A percentile compares a stretch with the other conserved stretches of the same genome.
These are phyloP conservation scores for Molossus alvarezi DNA, from an alignment of 2,797 vertebrate genomes.

Conservation along the genomic window DNA sequence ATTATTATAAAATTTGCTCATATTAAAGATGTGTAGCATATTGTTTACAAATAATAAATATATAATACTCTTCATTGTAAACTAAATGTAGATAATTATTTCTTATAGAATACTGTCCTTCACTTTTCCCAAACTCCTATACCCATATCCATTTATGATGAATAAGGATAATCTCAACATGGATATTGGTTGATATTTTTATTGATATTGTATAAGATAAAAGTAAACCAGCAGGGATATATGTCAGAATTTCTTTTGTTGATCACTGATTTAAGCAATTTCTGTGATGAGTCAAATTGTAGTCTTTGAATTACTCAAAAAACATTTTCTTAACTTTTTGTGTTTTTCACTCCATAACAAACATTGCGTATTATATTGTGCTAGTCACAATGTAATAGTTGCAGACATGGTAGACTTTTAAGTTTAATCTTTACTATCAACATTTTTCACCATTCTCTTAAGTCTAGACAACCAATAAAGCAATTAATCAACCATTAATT, in stretches of 20 bases:
- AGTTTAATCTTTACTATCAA: constrained; percentile 45
- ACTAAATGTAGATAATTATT: constrained; percentile 30
- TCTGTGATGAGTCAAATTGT: constrained; percentile 32
- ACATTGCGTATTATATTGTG: neutral
- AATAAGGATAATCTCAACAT: neutral
- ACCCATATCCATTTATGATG: neutral
- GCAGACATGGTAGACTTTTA: neutral
- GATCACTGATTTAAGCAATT: neutral
- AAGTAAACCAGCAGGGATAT: neutral
- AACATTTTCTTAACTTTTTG: constrained; percentile 32
- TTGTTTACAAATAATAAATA: constrained; percentile 3
- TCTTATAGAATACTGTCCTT: neutral
- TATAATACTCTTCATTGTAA: neutral
- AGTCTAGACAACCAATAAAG: constrained; percentile 2
- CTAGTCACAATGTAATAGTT: neutral
- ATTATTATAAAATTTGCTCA: neutral
- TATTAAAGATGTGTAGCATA: neutral
- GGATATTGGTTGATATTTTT: neutral
- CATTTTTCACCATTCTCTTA: constrained; percentile 21
- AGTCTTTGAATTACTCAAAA: neutral
- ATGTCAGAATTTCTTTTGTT: neutral
- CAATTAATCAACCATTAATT: neutral
- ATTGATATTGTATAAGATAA: neutral
- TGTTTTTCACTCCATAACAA: neutral
- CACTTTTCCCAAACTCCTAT: constrained; percentile 15